Conservation (phyloP, 2,797 vertebrate species). For the Clamator glandarius region DNA sequence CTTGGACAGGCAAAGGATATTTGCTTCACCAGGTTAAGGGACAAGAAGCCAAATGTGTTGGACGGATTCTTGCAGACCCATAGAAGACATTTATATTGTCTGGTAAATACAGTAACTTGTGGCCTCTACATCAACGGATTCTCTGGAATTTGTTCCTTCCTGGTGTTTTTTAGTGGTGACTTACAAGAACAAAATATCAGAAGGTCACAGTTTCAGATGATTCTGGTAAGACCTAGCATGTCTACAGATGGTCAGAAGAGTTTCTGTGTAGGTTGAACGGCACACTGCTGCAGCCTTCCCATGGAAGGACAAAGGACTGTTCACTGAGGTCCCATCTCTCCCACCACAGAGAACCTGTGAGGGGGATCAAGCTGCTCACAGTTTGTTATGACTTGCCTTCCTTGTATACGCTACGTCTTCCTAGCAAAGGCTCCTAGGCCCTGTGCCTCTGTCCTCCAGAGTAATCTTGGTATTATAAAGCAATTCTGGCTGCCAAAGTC, state of each 20-base stretch:
- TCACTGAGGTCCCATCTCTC: neutral
- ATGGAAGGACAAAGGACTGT: accelerated
- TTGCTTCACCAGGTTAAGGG: neutral
- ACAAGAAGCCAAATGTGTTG: neutral
- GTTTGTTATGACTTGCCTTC: neutral
- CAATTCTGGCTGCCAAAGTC: too few species aligned
- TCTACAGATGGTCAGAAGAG: neutral
- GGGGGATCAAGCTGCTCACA: neutral
- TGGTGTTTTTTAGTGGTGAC: neutral
- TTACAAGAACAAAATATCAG: neutral
- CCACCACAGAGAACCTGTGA: neutral
- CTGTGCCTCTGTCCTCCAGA: neutral
- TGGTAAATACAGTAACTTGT: neutral
- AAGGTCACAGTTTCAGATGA: neutral
- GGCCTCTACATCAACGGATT: neutral
- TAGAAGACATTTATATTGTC: neutral
- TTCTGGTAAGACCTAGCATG: neutral
- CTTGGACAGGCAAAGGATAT: neutral
- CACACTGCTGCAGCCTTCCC: neutral
- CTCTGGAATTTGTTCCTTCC: neutral
- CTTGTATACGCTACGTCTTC: neutral
- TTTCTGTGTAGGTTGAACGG: neutral
- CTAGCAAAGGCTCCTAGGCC: neutral
- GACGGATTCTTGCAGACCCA: neutral
- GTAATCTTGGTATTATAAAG: neutral